Base-by-base conservation (phyloP, 2,113 vertebrate genomes). In the Entomyzon cyanotis region DNA sequence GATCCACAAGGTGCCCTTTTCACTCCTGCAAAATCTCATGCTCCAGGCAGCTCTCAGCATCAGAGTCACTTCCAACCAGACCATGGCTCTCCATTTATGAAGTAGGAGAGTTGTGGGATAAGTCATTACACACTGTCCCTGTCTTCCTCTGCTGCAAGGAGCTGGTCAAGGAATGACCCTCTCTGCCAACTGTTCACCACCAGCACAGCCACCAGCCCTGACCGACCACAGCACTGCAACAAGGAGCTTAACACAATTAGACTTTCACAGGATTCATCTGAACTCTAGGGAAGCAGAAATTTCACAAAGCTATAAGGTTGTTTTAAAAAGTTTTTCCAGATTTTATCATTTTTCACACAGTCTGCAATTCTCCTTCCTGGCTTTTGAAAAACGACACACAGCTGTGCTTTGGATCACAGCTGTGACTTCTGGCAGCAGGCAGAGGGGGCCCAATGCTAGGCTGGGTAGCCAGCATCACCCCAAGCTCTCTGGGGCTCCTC, bases 311-410 rank as follows among this genome's bases (percentile, higher is more conserved):
- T 84, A 18, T 65, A 74, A 87, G 81, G 42, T 56, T 21, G 84
- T 67, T 94, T 78, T 84, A 47, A 92, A 84, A 96, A 75, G 39
- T 93, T 93, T 93, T 94, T 90, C 82, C 89, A 87, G 78, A 81
- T 95, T 96, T 97, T 91, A 92, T 75, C 41, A 39, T 93, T 91
- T 94, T 95, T 95, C 86, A 94, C 87, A 35, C 37, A 90, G 78
- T 95, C 85, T 93, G 90, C 95, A 95, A 1, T 89, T 96, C 86
- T 95, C 77, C 70, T 92, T 89, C 88, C 93, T 68, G 73, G 74
- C 55, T 85, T 87, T 88, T 74, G 84, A 56, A 58, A 96, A 94
- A 59, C 0, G 33, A 77, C 56, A 53, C 89, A 59, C 93, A 92
- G 92, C 82, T 95, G 89, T 18, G 70, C 93, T 68, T 68, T 78